Conservation (phyloP, 2,797 vertebrate species). For the Zonotrichia albicollis region DNA sequence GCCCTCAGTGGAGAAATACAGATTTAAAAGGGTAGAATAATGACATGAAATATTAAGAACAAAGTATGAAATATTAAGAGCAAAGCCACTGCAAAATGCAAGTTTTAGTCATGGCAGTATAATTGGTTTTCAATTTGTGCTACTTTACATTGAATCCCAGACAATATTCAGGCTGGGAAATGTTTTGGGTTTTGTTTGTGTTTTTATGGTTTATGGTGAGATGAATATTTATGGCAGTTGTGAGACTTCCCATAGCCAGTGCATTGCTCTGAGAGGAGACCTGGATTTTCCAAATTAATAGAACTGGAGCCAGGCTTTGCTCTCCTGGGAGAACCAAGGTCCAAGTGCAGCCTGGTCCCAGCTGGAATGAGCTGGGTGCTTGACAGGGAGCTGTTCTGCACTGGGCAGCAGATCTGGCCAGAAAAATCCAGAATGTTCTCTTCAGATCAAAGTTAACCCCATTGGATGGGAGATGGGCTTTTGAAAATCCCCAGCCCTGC, state of each 20-base stretch:
- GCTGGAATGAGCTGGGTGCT: slow-evolving; percentile 42
- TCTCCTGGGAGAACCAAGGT: slow-evolving; percentile 9
- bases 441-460: slow-evolving; percentile 40
- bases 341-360: slow-evolving; percentile 35
- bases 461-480: slow-evolving; percentile 8
- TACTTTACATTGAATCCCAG: not conserved
- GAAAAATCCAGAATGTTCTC: slow-evolving; percentile 38
- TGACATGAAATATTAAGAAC: too few relatives aligned
- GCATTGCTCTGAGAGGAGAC: not conserved
- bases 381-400: too few relatives aligned
- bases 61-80: not conserved
- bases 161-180: not conserved
- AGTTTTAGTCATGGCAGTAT: not conserved
- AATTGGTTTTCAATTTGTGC: not conserved
- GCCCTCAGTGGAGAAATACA: not conserved
- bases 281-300: not conserved
- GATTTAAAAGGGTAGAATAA: not conserved
- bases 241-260: not conserved
- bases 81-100: not conserved
- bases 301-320: not conserved
- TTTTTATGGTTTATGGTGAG: not conserved
- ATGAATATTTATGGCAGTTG: not conserved
- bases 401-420: not conserved
- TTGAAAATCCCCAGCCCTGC: not conserved
- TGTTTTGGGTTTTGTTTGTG: not conserved